These are phyloP conservation scores for Cyclopterus lumpus DNA, from an alignment of 2,797 vertebrate species.

Conservation along the genomic window DNA sequence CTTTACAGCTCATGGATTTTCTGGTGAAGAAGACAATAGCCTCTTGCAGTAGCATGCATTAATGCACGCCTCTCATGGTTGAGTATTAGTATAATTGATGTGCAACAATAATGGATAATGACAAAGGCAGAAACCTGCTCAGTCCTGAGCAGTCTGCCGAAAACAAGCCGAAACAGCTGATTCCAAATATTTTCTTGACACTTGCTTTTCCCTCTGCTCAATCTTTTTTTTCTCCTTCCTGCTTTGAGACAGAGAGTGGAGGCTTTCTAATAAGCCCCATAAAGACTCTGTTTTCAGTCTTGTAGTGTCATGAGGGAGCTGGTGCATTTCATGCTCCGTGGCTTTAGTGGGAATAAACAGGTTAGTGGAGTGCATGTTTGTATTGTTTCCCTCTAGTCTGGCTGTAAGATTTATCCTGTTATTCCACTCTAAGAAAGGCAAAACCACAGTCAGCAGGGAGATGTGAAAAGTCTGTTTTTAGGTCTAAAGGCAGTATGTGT, in stretches of 20 bases:
- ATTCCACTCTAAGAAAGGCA: constrained; percentile 25
- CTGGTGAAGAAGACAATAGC: not conserved
- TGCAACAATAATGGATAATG: not conserved
- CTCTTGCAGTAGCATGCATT: not conserved
- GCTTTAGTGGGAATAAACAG: constrained; percentile 56
- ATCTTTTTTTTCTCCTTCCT: constrained; percentile 8
- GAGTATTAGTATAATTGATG: not conserved
- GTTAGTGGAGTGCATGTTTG: constrained; percentile 46
- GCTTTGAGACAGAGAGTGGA: constrained; percentile 22
- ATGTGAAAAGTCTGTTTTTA: not conserved
- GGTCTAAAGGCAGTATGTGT: not conserved
- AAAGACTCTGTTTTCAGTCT: constrained; percentile 41
- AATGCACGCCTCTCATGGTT: not conserved
- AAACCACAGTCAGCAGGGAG: constrained; percentile 4
- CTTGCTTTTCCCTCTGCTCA: constrained; percentile 4
- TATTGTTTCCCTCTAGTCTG: constrained; percentile 21
- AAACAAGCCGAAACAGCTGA: constrained; percentile 18
- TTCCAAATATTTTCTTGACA: constrained; percentile 33
- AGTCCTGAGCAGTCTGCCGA: no score
- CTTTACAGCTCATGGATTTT: not conserved
- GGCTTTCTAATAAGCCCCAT: constrained; percentile 53
- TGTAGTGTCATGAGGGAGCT: constrained; percentile 41
- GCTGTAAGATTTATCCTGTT: constrained; percentile 42
- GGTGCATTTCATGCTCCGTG: constrained; percentile 59
- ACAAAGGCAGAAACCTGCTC: not conserved